Base-by-base conservation (phyloP, 2,888 invertebrate genomes). In the Protonemura montana region DNA sequence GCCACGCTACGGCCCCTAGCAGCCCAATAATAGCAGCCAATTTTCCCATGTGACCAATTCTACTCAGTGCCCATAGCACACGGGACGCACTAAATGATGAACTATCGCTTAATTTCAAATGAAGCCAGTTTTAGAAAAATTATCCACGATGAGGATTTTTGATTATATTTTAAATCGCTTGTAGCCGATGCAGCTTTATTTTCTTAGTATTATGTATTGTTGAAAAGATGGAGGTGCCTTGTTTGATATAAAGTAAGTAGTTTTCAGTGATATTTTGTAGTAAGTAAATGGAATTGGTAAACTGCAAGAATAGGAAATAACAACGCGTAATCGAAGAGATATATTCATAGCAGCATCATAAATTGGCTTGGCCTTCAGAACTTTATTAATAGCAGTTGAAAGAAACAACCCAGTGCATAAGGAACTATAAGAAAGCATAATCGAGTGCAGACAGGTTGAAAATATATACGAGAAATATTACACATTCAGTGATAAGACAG, bases 401-500 rank as follows among this genome's bases (percentile, higher is more conserved):
- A 59, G 13, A 59, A 21, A 59, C 16, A 59, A 21, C 59, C 6
- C 3, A 3, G 21, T 2, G 21, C 59, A 21, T 2, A 59, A 59
- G 21, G 13, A 59, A 59, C 21, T 21, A 21, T 21, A 59, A 59
- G 59, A 59, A 59, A 59, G 59, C 59, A 59, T 59, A 59, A 59
- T 78, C 78, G 78, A 78, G 78, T 27, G 28, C 27, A 26, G 78
- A 78, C 78, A 28, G 29, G 81, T n/a, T 81, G 81, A 81, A 78
- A 27, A 78, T 78, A 78, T 78, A 78, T 78, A n/a, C 16, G 30
- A 16, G 27, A 28, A 29, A 28, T 81, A 81, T 30, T 81, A 1
- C 3, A 81, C 0, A 30, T 81, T 81, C 30, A 16, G 30, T n/a
- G 10, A 81, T 30, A 81, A 13, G 28, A 6, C 7, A n/a, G 26